Conservation (phyloP, 2,113 vertebrate species). For the Daubentonia madagascariensis region DNA sequence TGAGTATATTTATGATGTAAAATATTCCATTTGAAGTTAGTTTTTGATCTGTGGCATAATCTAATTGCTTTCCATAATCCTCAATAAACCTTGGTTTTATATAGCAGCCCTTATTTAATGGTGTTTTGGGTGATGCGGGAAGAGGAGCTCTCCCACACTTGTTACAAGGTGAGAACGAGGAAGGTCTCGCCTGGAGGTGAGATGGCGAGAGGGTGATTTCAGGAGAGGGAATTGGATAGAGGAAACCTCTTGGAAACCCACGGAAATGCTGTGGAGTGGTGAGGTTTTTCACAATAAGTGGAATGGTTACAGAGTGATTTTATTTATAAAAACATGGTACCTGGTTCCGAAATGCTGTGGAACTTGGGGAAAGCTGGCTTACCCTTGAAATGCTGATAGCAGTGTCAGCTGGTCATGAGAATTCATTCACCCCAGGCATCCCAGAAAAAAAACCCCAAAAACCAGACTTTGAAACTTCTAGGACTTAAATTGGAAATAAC, state of each 20-base stretch:
- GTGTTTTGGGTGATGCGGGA: neutral
- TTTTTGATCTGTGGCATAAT: neutral
- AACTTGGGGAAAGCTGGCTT: neutral
- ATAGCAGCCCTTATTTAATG: neutral
- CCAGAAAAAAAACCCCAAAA: neutral
- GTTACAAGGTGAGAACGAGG: neutral
- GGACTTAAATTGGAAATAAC: neutral
- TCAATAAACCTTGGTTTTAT: neutral
- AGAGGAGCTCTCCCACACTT: neutral
- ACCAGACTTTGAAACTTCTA: neutral
- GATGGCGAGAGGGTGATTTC: neutral
- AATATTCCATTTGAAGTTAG: neutral
- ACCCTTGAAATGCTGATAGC: neutral
- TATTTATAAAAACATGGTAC: neutral
- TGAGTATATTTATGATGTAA: neutral
- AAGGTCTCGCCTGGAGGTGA: neutral
- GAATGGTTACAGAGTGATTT: neutral
- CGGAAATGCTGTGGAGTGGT: neutral
- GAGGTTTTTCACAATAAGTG: neutral
- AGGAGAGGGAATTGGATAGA: neutral
- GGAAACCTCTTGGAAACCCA: neutral
- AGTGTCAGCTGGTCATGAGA: neutral
- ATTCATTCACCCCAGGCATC: neutral
- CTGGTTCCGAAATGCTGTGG: neutral
- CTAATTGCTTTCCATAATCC: neutral